These are phyloP conservation scores for Benitochromis conjunctus DNA, from an alignment of 2,113 vertebrate genomes.

Conservation along the genomic window DNA sequence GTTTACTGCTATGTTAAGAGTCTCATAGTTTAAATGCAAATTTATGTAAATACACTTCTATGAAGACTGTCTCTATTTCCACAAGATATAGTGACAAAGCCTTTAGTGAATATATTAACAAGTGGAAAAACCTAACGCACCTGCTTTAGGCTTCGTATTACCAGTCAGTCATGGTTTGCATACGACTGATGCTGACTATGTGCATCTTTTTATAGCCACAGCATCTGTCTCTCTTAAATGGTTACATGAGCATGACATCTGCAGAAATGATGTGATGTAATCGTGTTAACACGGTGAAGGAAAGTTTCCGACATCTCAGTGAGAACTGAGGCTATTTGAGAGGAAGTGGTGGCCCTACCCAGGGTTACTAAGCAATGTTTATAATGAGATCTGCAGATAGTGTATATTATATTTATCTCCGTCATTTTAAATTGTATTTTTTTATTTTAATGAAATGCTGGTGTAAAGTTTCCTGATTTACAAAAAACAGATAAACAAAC, in stretches of 20 bases:
- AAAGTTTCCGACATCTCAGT: background rate
- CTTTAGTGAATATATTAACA: background rate
- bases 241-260: background rate
- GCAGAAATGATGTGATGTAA: background rate
- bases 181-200: background rate
- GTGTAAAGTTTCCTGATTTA: background rate
- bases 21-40: background rate
- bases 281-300: background rate
- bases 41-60: background rate
- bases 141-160: background rate
- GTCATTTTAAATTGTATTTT: background rate
- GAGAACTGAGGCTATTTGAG: background rate
- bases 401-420: background rate
- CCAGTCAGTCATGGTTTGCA: background rate
- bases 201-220: background rate
- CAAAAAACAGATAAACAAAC: background rate
- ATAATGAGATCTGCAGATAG: background rate
- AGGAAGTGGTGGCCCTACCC: background rate
- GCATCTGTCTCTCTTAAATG: background rate
- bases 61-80: background rate
- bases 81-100: background rate
- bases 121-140: background rate
- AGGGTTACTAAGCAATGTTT: background rate
- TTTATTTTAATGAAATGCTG: background rate
- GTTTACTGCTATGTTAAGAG: background rate